Evolutionary conservation across 1,140 invertebrate genomes (phyloP).

Genomic region (Pollicipes pollicipes): DNA sequence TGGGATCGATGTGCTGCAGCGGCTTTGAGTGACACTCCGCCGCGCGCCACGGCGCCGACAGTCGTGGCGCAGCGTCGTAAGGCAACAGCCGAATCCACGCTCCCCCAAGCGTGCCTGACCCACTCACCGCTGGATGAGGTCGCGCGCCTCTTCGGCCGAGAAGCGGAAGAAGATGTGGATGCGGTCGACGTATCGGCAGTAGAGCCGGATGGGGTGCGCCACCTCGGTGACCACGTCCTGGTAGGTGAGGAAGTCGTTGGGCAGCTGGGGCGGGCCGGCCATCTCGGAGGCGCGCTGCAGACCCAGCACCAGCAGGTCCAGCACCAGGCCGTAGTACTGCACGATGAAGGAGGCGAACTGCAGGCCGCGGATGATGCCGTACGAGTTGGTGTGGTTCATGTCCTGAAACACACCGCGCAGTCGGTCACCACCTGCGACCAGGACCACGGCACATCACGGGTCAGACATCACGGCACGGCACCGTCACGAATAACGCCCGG

Average conservation of each 20-base stretch:
- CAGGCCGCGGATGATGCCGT: slow-evolving; percentile 92
- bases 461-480: too few relatives aligned
- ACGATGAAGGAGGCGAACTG: slow-evolving; percentile 99
- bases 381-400: slow-evolving; percentile 99
- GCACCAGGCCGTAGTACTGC: slow-evolving; percentile 90
- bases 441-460: too few relatives aligned
- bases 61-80: too few relatives aligned
- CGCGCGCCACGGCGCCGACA: too few relatives aligned
- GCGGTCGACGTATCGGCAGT: slow-evolving; percentile 89
- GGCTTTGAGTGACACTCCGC: too few relatives aligned
- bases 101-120: too few relatives aligned
- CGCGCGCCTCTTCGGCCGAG: slow-evolving; percentile 87
- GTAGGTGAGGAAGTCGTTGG: slow-evolving; percentile 87
- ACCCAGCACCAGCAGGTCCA: slow-evolving; percentile 88
- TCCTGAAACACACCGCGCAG: too few relatives aligned
- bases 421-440: too few relatives aligned
- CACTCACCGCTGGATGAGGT: slow-evolving; percentile 76
- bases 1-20: too few relatives aligned
- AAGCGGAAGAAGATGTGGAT: slow-evolving; percentile 96
- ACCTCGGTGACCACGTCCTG: slow-evolving; percentile 82
- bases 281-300: slow-evolving; percentile 93
- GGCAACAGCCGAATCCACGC: too few relatives aligned
- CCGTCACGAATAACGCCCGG: too few relatives aligned
- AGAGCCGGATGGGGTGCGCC: slow-evolving; percentile 88
- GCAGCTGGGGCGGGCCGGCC: slow-evolving; percentile 96